These are phyloP conservation scores for Chaitophorus viminalis DNA, from an alignment of 2,888 invertebrate genomes.

Conservation along the genomic window DNA sequence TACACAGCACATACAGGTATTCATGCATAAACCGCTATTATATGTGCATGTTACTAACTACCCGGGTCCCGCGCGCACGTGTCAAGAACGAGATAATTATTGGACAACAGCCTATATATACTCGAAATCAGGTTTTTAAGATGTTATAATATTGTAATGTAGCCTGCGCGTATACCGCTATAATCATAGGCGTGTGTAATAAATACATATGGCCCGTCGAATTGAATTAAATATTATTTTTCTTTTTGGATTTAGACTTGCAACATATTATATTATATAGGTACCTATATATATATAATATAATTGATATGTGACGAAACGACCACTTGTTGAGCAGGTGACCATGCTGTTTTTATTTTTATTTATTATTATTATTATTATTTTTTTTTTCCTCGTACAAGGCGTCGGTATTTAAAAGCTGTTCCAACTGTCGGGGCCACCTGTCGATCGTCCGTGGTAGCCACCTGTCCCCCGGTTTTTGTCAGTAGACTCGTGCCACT, in stretches of 20 bases:
- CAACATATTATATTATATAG: no score
- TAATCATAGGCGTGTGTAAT: background rate
- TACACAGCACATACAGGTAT: background rate
- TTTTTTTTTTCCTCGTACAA: background rate
- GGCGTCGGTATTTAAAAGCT: constrained; percentile 58
- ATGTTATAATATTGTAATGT: no score
- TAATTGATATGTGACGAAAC: constrained; percentile 51
- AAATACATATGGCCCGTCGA: background rate
- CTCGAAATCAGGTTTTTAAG: background rate
- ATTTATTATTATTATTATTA: constrained; percentile 15
- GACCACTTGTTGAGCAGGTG: constrained; percentile 61
- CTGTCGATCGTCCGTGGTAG: constrained; percentile 47
- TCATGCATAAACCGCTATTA: background rate
- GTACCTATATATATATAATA: background rate
- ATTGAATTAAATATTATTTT: constrained; percentile 29
- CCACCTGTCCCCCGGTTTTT: constrained; percentile 52
- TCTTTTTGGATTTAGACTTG: background rate
- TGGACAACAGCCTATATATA: background rate
- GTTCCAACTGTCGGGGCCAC: constrained; percentile 58
- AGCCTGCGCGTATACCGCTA: background rate
- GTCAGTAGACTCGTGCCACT: constrained; percentile 62
- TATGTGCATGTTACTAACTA: background rate
- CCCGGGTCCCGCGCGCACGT: constrained; percentile 34
- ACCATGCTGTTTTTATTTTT: constrained; percentile 46
- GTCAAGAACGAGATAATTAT: constrained; percentile 43